phyloP scores from a whole-genome alignment of 2,888 invertebrate species.

The Ectemnius cavifrons region DNA sequence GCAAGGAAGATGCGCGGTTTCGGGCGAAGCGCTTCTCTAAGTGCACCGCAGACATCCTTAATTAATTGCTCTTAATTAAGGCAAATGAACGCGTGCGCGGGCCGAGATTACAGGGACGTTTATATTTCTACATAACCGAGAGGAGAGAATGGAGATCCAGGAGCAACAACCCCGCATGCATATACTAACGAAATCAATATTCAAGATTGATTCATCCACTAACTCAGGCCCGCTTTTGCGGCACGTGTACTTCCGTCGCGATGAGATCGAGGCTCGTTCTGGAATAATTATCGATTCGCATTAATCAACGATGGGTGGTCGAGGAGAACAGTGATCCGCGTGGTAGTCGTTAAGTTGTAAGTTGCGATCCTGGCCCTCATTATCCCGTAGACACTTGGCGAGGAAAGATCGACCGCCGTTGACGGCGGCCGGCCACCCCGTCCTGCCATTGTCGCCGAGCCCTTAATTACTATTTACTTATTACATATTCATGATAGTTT shows the following conservation, averaged over 20 bases:
- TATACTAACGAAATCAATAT: background rate
- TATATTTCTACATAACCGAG: constrained; percentile 13
- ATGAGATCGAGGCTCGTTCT: background rate
- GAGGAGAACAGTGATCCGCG: background rate
- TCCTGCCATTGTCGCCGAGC: constrained; percentile 35
- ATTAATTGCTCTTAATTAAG: constrained; percentile 13
- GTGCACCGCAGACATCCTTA: background rate
- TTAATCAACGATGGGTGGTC: background rate
- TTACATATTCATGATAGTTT: constrained; percentile 50
- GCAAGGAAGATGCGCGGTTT: background rate
- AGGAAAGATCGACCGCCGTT: constrained; percentile 33
- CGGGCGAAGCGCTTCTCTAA: constrained; percentile 13
- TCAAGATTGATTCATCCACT: too few relatives aligned
- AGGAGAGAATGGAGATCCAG: background rate
- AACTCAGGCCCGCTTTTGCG: background rate
- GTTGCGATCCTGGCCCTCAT: background rate
- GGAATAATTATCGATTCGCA: background rate
- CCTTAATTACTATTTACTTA: constrained; percentile 21
- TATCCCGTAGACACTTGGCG: background rate
- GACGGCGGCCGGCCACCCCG: constrained; percentile 32
- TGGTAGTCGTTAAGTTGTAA: background rate
- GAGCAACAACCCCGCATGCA: background rate
- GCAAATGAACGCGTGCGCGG: background rate
- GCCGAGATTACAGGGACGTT: constrained; percentile 3
- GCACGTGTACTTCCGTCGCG: constrained; percentile 2